Percentiles rank a stretch among this genome's conserved stretches.
These are phyloP conservation scores for Alloplasta piceator DNA, from an alignment of 2,888 invertebrate species.

Conservation along the genomic window DNA sequence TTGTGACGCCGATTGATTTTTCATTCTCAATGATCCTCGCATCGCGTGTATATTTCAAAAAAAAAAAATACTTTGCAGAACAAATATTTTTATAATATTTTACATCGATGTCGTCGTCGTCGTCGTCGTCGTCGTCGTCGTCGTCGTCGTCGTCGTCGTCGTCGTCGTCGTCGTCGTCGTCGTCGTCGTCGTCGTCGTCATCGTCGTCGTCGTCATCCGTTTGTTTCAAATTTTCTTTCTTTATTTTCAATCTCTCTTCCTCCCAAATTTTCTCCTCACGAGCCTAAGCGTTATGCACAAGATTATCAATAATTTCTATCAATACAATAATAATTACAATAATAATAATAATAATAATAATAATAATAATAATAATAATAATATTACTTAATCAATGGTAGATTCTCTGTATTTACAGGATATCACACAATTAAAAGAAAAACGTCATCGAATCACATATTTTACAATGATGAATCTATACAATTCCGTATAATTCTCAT, in stretches of 20 bases:
- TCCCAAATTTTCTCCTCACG: constrained; percentile 44
- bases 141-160: too few species aligned
- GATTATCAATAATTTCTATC: constrained; percentile 69
- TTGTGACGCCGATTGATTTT: constrained; percentile 49
- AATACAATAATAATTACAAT: constrained; percentile 72
- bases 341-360: constrained; percentile 66
- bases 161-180: background rate
- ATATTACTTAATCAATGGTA: constrained; percentile 73
- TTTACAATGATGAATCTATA: constrained; percentile 71
- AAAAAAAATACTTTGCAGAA: constrained; percentile 74
- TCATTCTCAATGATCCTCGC: constrained; percentile 66
- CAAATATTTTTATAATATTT: constrained; percentile 69
- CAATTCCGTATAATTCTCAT: constrained; percentile 42
- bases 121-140: background rate
- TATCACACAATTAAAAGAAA: constrained; percentile 78
- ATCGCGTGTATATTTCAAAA: constrained; percentile 79
- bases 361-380: constrained; percentile 75
- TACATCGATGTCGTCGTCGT: background rate
- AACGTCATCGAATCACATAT: constrained; percentile 72
- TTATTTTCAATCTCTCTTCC: constrained; percentile 45
- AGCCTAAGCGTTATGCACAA: constrained; percentile 78
- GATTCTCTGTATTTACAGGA: constrained; percentile 78
- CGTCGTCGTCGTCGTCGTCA: background rate
- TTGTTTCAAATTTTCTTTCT: constrained; percentile 31
- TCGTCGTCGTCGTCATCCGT: constrained; percentile 23